These are phyloP conservation scores for Columba livia DNA, from an alignment of 2,113 vertebrate species.

Conservation along the genomic window DNA sequence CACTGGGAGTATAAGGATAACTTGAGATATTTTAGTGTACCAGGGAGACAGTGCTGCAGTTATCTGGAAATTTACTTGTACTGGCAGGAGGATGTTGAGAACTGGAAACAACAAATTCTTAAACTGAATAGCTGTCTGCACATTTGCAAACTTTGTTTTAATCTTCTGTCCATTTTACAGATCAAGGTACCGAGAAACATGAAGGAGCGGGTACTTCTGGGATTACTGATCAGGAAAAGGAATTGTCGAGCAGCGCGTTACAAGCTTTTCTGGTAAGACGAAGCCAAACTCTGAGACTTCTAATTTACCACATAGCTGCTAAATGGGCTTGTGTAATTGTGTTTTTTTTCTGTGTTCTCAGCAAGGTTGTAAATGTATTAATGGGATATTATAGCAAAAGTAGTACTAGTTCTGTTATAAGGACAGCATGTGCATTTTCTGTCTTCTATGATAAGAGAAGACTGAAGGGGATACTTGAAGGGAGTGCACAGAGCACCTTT, in stretches of 20 bases:
- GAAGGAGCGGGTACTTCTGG: constrained; percentile 82
- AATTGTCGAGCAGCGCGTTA: constrained; percentile 84
- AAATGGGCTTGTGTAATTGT: neutral
- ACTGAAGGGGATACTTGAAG: neutral
- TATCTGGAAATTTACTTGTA: neutral
- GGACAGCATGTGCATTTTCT: neutral
- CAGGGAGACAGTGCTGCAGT: neutral
- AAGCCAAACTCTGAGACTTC: neutral
- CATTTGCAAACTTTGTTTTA: neutral
- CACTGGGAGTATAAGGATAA: neutral
- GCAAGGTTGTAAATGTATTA: neutral
- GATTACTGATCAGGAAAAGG: constrained; percentile 91
- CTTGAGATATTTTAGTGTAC: neutral
- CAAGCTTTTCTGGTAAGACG: constrained; percentile 87
- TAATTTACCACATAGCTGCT: neutral
- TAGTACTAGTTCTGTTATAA: neutral
- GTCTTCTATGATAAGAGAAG: neutral
- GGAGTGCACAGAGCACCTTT: fast-evolving
- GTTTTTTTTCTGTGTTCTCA: neutral
- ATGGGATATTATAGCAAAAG: neutral
- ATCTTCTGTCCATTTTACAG: constrained; percentile 67
- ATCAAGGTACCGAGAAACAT: constrained; percentile 87
- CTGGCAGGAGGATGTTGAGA: neutral
- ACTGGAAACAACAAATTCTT: neutral
- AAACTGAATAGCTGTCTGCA: neutral